Percentiles rank a stretch among this genome's conserved stretches.
phyloP scores from a whole-genome alignment of 35 echinoderm and acorn worm genomes.

The Anneissia japonica region DNA sequence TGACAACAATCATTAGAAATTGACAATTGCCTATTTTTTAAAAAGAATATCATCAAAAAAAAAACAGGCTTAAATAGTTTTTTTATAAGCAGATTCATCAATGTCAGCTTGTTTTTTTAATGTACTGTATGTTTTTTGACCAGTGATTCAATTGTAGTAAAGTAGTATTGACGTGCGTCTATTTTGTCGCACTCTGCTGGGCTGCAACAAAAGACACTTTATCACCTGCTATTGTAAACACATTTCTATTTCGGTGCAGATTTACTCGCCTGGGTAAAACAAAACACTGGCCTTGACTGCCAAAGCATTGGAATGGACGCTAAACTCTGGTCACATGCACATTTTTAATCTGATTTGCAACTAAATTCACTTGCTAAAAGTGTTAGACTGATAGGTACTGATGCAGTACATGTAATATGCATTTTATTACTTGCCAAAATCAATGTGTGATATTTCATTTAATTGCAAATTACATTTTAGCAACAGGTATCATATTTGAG shows the following conservation, averaged over 20 bases:
- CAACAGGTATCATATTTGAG: too few relatives aligned
- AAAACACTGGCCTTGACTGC: not conserved
- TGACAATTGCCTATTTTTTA: too few relatives aligned
- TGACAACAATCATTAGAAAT: too few relatives aligned
- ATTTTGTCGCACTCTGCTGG: not conserved
- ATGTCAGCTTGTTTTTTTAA: not conserved
- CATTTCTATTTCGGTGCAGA: not conserved
- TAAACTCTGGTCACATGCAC: not conserved
- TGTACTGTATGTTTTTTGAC: not conserved
- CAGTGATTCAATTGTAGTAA: not conserved
- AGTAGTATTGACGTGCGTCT: not conserved
- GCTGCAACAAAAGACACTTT: not conserved
- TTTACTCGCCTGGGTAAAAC: not conserved
- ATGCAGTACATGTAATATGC: not conserved
- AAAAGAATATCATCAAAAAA: too few relatives aligned
- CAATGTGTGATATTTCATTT: not conserved
- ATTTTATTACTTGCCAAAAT: not conserved
- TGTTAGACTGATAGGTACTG: not conserved
- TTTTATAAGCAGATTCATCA: too few relatives aligned
- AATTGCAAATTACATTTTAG: too few relatives aligned
- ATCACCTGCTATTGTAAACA: not conserved
- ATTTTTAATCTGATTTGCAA: not conserved
- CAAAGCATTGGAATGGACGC: not conserved
- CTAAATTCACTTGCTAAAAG: not conserved
- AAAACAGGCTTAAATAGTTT: too few relatives aligned